phyloP scores from a whole-genome alignment of 2,113 vertebrate species.

The Dendrocopos noguchii region DNA sequence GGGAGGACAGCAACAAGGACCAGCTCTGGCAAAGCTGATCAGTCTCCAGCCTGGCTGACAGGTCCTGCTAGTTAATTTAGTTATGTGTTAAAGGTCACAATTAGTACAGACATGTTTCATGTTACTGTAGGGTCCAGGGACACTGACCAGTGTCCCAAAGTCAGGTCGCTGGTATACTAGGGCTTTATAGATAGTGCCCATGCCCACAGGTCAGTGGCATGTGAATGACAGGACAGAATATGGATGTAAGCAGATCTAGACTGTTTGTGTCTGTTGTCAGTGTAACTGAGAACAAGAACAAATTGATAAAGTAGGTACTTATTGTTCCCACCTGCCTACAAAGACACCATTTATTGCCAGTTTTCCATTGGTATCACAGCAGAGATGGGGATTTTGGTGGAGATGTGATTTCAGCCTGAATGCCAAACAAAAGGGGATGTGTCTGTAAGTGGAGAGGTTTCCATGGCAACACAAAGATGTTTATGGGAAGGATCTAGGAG shows the following conservation, averaged over 20 bases:
- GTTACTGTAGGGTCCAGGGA: neutral
- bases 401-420: neutral
- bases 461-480: constrained; percentile 19
- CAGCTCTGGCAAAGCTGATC: neutral
- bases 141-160: neutral
- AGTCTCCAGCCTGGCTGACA: neutral
- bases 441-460: neutral
- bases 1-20: neutral
- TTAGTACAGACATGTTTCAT: neutral
- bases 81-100: neutral
- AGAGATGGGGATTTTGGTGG: neutral
- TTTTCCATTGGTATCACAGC: neutral
- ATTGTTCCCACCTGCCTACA: neutral
- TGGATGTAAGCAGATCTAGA: neutral
- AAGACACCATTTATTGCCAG: neutral
- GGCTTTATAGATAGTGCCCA: neutral
- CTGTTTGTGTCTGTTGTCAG: neutral
- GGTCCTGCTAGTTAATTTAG: neutral
- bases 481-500: neutral
- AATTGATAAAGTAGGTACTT: neutral
- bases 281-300: neutral
- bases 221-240: neutral
- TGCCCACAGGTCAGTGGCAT: neutral
- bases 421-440: neutral
- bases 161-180: neutral